Percentiles rank a stretch among this genome's conserved stretches.
phyloP scores from a whole-genome alignment of 1,140 invertebrate genomes.

The Trissolcus basalis region DNA sequence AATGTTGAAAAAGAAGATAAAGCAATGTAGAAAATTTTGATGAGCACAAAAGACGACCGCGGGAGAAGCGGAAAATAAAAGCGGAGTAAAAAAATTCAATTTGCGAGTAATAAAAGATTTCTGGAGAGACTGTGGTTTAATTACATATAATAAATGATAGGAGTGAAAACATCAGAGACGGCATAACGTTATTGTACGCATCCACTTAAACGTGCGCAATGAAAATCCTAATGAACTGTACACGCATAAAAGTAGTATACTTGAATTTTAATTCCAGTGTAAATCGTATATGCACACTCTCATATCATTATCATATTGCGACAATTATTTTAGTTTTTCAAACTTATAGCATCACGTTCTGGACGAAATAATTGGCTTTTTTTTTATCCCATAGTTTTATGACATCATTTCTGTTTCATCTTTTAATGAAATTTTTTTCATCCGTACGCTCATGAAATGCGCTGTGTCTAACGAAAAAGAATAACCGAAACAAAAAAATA shows the following conservation, averaged over 20 bases:
- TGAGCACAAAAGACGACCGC: no score
- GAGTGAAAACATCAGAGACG: slow-evolving; percentile 16
- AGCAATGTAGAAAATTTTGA: no score
- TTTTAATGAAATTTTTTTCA: no score
- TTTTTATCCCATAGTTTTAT: slow-evolving; percentile 2
- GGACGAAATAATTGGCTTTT: slow-evolving; percentile 14
- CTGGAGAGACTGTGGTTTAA: slow-evolving; percentile 3
- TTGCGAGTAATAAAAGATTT: slow-evolving; percentile 14
- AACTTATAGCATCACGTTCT: slow-evolving; percentile 13
- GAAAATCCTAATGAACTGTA: slow-evolving; percentile 41
- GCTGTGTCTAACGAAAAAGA: no score
- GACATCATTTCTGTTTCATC: not conserved
- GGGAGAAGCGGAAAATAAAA: no score
- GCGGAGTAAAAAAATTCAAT: slow-evolving; percentile 4
- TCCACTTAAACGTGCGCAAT: slow-evolving; percentile 23
- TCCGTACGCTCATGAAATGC: no score
- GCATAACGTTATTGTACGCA: slow-evolving; percentile 14
- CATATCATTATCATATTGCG: slow-evolving; percentile 19
- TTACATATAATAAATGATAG: slow-evolving; percentile 23
- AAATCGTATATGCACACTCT: slow-evolving; percentile 8
- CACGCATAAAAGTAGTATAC: slow-evolving; percentile 28
- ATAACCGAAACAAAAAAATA: no score
- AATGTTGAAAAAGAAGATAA: no score
- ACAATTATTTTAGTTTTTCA: slow-evolving; percentile 19
- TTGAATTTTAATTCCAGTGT: slow-evolving; percentile 33